Conservation (phyloP, 2,888 invertebrate genomes). For the Thalpophila matura region DNA sequence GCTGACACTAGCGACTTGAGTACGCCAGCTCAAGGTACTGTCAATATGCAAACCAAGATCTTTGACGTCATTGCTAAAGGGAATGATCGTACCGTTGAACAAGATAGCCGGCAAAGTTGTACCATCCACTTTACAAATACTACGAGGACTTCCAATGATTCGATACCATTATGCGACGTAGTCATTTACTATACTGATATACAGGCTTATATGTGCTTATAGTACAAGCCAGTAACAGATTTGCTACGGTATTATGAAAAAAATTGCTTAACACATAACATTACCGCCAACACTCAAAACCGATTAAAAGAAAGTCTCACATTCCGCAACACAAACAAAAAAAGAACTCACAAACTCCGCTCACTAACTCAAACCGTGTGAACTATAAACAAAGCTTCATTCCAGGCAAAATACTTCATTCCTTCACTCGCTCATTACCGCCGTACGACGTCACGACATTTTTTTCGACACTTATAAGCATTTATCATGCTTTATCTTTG, state of each 20-base stretch:
- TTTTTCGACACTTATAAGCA: slow-evolving; percentile 67
- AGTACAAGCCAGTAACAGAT: too few species aligned
- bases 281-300: slow-evolving; percentile 33
- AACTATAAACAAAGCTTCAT: slow-evolving; percentile 48
- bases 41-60: too few species aligned
- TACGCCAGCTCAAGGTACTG: too few species aligned
- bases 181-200: too few species aligned
- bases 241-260: not conserved
- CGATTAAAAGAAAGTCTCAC: slow-evolving; percentile 33
- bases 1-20: too few species aligned
- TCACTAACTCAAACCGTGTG: slow-evolving; percentile 11
- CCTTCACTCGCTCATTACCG: slow-evolving; percentile 67
- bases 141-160: too few species aligned
- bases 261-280: not conserved
- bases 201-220: too few species aligned
- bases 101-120: too few species aligned
- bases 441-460: slow-evolving; percentile 52
- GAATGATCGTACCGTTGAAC: too few species aligned
- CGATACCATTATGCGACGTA: too few species aligned
- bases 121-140: too few species aligned
- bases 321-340: slow-evolving; percentile 32
- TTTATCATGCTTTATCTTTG: slow-evolving; percentile 66
- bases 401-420: slow-evolving; percentile 35
- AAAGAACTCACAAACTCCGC: slow-evolving; percentile 15
- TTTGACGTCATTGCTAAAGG: too few species aligned